A percentile compares a stretch with the other conserved stretches of the same genome.
Conservation (phyloP, 1,140 invertebrate species). For the Pomacea maculata region DNA sequence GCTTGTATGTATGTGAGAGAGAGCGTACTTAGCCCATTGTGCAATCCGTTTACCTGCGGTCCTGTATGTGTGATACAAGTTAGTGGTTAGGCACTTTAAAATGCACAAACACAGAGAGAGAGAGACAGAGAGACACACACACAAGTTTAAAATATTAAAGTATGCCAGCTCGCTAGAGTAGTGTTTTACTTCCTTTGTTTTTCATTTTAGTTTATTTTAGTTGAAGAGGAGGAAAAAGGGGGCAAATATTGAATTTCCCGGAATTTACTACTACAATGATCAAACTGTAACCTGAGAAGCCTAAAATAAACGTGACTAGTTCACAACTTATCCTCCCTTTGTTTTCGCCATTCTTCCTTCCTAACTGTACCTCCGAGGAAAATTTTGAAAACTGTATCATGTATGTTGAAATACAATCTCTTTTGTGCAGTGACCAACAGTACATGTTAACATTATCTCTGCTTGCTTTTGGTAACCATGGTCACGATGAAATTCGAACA, state of each 20-base stretch:
- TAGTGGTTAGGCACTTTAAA: background rate
- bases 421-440: too few species aligned
- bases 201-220: background rate
- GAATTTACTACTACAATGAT: background rate
- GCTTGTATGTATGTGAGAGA: too few species aligned
- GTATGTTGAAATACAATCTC: too few species aligned
- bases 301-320: too few species aligned
- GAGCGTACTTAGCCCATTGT: too few species aligned
- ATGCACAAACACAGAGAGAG: background rate
- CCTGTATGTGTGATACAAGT: too few species aligned
- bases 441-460: too few species aligned
- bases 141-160: background rate
- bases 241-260: background rate
- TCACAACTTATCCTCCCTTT: too few species aligned
- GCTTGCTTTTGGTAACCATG: too few species aligned
- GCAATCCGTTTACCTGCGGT: too few species aligned
- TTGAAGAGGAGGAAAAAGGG: background rate
- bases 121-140: constrained; percentile 5
- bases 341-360: background rate
- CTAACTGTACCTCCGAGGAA: background rate
- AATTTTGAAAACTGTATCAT: too few species aligned
- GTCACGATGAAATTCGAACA: too few species aligned
- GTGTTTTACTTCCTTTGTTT: background rate
- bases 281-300: background rate
- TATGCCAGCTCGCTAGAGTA: background rate